Percentiles rank a stretch among this genome's conserved stretches.
These are phyloP conservation scores for Gallinago nigripennis DNA, from an alignment of 2,797 vertebrate genomes.

Conservation along the genomic window DNA sequence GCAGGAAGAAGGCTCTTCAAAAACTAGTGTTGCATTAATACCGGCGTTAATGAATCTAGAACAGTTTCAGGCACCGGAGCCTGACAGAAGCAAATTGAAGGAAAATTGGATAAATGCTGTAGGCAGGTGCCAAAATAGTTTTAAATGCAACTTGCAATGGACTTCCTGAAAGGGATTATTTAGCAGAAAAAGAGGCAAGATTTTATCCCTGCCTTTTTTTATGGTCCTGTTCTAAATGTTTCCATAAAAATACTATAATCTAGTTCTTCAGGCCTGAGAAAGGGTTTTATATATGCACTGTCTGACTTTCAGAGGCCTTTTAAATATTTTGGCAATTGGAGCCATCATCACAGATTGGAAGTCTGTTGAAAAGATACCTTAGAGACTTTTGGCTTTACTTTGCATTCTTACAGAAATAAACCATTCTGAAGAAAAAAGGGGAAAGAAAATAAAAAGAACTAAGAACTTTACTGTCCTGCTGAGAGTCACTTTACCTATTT, in stretches of 20 bases:
- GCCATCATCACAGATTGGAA: slow-evolving; percentile 39
- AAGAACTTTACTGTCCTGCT: slow-evolving; percentile 31
- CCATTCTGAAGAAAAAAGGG: background rate
- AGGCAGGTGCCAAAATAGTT: background rate
- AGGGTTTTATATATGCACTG: slow-evolving; percentile 11
- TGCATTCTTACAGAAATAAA: slow-evolving; percentile 57
- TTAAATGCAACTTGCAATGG: background rate
- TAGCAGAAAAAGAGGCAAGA: background rate
- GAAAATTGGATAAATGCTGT: background rate
- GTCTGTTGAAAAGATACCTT: slow-evolving; percentile 59
- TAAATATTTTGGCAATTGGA: slow-evolving; percentile 48
- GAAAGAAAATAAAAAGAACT: background rate
- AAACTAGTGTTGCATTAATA: background rate
- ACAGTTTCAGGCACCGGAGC: background rate
- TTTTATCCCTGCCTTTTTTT: background rate
- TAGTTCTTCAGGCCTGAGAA: slow-evolving; percentile 17
- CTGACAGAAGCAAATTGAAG: background rate
- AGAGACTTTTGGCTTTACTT: slow-evolving; percentile 56
- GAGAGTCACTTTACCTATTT: slow-evolving; percentile 29
- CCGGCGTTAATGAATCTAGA: background rate
- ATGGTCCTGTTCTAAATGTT: slow-evolving; percentile 6
- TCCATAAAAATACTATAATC: slow-evolving; percentile 3
- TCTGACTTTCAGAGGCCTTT: slow-evolving; percentile 47
- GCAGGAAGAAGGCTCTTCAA: background rate
- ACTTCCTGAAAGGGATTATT: background rate